Evolutionary conservation across 2,113 vertebrate species (phyloP).

Genomic region (Etheostoma cragini): DNA sequence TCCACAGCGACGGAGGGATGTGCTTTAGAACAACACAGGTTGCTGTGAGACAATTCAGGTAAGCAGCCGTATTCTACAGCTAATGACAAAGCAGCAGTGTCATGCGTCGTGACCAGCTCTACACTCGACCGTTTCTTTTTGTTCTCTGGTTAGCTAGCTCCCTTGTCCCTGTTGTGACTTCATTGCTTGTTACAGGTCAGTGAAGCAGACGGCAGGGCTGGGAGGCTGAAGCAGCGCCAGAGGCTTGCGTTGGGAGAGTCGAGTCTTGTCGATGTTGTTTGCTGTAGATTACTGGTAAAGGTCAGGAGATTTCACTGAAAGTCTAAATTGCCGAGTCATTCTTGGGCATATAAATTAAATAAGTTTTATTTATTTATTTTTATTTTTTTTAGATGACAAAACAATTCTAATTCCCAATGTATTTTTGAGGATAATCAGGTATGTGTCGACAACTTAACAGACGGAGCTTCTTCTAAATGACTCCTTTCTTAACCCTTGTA

Average conservation of each 20-base stretch:
- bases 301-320: constrained; percentile 33
- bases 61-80: constrained; percentile 4
- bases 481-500: too few species aligned
- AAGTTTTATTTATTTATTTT: too few species aligned
- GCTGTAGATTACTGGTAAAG: constrained; percentile 27
- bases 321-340: constrained; percentile 9
- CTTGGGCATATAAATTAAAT: neutral
- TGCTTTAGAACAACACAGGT: neutral
- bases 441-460: neutral
- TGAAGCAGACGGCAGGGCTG: constrained; percentile 28
- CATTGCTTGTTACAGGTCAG: constrained; percentile 54
- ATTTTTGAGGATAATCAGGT: neutral
- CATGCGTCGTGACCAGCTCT: neutral
- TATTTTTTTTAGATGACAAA: too few species aligned
- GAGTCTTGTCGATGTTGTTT: constrained; percentile 26
- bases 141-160: constrained; percentile 34
- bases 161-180: constrained; percentile 26
- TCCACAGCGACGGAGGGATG: neutral
- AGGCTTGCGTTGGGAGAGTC: constrained; percentile 16
- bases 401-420: neutral
- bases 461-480: neutral
- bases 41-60: constrained; percentile 17
- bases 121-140: constrained; percentile 22
- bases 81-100: constrained; percentile 30
- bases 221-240: constrained; percentile 35